Base-by-base conservation (phyloP, 2,888 invertebrate genomes). In the Patella ulyssiponensis region DNA sequence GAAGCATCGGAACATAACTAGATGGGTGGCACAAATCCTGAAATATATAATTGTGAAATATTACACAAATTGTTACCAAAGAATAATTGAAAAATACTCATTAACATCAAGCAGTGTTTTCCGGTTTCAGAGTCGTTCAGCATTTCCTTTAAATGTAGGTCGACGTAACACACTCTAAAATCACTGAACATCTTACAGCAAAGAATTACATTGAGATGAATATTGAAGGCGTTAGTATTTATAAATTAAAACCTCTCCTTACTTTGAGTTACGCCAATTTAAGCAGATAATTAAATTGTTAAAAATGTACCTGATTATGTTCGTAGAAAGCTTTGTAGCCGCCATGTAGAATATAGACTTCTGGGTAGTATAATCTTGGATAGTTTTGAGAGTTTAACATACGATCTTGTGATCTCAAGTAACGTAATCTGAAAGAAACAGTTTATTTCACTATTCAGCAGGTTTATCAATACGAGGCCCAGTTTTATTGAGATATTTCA, bases 331-430 rank as follows among this genome's bases (percentile, higher is more conserved):
- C 94, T 88, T 96, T 95, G 92, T 97, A 97, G 64, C 97, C 97
- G 1, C 96, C 96, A 88, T 97, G 95, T 27, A 98, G 93, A 1
- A 98, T 93, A 92, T 98, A 98, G 2, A 97, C 93, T 92, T 98
- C 98, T 0, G 98, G 98, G 93, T 96, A 97, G 89, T 95, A 93
- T 0, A 98, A 93, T 0, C 94, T 93, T 0, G 98, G 98, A 92
- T 98, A 98, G 79, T 93, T 93, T 74, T 95, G 95, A 79, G 94
- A 94, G 92, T 98, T 96, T 69, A 94, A 92, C 17, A 94, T 94
- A 0, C 98, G 94, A 92, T 98, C 98, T 44, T 94, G 92, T 73
- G 95, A 95, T 5, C 98, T 94, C 75, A 98, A 93, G 91, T 94
- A 96, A 2, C 97, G 95, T 64, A 95, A 95, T 89, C 95, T 96